Evolutionary conservation across 2,113 vertebrate species (phyloP), one percentile per base, ranked within the genome.

Genomic region (Pseudopipra pipra): DNA sequence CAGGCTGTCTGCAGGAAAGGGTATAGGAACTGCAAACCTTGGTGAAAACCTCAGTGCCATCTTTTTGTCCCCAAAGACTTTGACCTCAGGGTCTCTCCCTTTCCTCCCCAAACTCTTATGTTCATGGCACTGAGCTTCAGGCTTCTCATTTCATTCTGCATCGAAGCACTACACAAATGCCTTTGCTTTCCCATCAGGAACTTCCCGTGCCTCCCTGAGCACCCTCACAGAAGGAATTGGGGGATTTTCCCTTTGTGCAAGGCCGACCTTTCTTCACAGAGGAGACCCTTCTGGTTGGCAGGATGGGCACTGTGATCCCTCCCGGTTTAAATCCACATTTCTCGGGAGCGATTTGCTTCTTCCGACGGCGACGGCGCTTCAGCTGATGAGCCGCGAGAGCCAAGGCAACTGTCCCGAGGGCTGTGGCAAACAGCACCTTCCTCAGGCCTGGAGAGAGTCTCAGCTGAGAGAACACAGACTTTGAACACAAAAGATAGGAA

Each of bases 391-490:
- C 99, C 0, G 99, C 99, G 33, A 99, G 98, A 43, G 99, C 99
- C 97, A 99, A 95, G 6, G 99, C 99, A 5, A 99, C 99, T 0
- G 99, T 99, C 43, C 99, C 99, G 10, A 99, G 98, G 4, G 99
- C 99, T 0, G 99, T 99, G 73, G 99, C 99, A 76, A 99, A 99
- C 71, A 99, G 98, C 86, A 99, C 99, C 96, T 99, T 99, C 95
- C 99, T 99, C 71, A 99, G 98, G 97, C 98, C 99, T 3, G 99
- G 99, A 2, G 98, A 98, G 37, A 99, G 97, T 39, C 98, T 98
- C 79, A 99, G 98, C 98, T 99, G 99, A 12, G 99, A 99, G 98
- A 99, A 99, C 20, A 99, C 99, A 33, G 99, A 99, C 99, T 99
- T 88, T 37, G 74, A 93, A 95, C 93, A 96, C 90, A 96, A 90